Evolutionary conservation across 2,113 vertebrate species (phyloP), one percentile per base, ranked within the genome.

Genomic region (Neogale vison): DNA sequence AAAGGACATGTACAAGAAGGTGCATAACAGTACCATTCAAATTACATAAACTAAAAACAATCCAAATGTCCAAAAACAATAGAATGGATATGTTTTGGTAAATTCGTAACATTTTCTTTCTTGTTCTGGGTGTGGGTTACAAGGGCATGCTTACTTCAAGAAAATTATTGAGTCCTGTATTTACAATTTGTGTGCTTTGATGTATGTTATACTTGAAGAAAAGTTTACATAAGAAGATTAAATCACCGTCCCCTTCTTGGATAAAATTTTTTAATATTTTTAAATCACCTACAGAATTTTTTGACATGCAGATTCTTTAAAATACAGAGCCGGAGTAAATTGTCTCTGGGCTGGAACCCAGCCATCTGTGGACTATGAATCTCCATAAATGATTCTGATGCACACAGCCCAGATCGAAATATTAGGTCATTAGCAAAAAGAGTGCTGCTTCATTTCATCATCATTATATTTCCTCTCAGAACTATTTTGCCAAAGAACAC

Each of bases 401-500:
- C 88, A 96, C 88, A 97, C 3, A 95, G 82, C 10, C 76, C 24
- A 45, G 81, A 76, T 31, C 85, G 79, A 96, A 97, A 74, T 90
- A 89, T 52, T 89, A 95, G 67, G 42, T 90, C 91, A 97, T 92
- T 84, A 92, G 89, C 67, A 96, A 95, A 97, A 85, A 87, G 42
- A 90, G 50, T 36, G 84, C 65, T 90, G 23, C 90, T 97, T 96
- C 74, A 87, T 89, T 97, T 94, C 61, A 87, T 89, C 81, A 93
- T 74, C 69, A 79, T 92, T 92, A 93, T 84, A 96, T 97, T 98
- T 97, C 76, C 59, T 96, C 90, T 45, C 63, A 95, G 52, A 98
- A 97, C 91, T 39, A 79, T 97, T 74, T 97, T 94, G 93, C 85
- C 52, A 98, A 98, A 96, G 91, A 97, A 98, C 91, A 98, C 36